Base-by-base conservation (phyloP, 2,888 invertebrate genomes). In the Eretmocerus hayati region DNA sequence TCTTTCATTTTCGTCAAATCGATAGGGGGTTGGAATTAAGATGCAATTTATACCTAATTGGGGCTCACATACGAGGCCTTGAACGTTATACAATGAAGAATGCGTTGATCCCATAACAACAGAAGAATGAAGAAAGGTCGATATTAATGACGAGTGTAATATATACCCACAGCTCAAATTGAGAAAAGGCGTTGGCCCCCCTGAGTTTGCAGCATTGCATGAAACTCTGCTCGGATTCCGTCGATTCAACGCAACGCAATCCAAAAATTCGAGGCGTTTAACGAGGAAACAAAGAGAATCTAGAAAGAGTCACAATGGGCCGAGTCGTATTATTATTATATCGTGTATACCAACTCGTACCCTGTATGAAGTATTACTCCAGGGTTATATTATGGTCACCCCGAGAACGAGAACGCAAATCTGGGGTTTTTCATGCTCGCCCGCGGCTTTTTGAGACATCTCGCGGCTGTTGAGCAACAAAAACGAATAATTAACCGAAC, bases 401-500 rank as follows among this genome's bases (percentile, higher is more conserved):
- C n/a, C n/a, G n/a, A n/a, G n/a, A n/a, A n/a, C n/a, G n/a, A n/a
- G n/a, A n/a, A n/a, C n/a, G n/a, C n/a, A n/a, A n/a, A n/a, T n/a
- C n/a, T n/a, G n/a, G 6, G 26, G 26, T 26, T 26, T 11, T 26
- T 26, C 26, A 26, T 26, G 8, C 26, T 9, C n/a, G n/a, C n/a
- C 38, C 56, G 52, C 54, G 47, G 55, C 50, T 50, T 57, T 60
- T 63, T 58, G 59, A 59, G 62, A 62, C 62, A 67, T 66, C 62
- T 59, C 61, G 60, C 59, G 59, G 59, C 53, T 59, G 60, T 63
- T 65, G 64, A 63, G 59, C 62, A 57, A 64, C 64, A 64, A 63
- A 46, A 66, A 64, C 63, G 64, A 64, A 69, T 69, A 69, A 69
- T 69, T 68, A 68, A 63, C 60, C 57, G 59, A 56, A 66, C 66